Conservation (phyloP, 2,888 invertebrate species). For the Morpho achilles region DNA sequence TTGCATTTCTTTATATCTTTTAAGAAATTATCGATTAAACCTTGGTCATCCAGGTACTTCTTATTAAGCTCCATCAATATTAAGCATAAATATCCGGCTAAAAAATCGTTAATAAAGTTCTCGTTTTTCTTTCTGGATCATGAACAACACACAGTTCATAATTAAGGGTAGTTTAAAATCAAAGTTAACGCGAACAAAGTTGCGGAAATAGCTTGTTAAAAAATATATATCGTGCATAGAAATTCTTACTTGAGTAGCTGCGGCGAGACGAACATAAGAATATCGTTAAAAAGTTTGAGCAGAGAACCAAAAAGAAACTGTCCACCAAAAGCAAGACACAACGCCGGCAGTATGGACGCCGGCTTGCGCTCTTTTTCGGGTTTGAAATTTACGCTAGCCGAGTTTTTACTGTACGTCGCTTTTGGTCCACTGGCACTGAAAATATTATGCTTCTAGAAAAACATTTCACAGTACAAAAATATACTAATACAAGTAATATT, state of each 20-base stretch:
- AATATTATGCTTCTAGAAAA: neutral
- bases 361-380: constrained; percentile 82
- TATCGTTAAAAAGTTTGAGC: constrained; percentile 90
- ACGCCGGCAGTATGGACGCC: constrained; percentile 90
- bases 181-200: too few species aligned
- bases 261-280: constrained; percentile 93
- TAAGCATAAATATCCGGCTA: too few species aligned
- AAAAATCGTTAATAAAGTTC: too few species aligned
- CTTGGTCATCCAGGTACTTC: too few species aligned
- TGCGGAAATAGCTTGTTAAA: neutral
- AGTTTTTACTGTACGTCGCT: constrained; percentile 83
- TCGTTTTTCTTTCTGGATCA: too few species aligned
- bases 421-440: constrained; percentile 64
- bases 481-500: too few species aligned
- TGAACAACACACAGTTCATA: too few species aligned
- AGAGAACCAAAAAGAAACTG: constrained; percentile 92
- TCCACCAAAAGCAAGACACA: constrained; percentile 92
- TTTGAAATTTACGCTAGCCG: constrained; percentile 87
- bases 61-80: too few species aligned
- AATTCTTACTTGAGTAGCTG: constrained; percentile 87
- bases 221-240: neutral
- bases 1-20: too few species aligned
- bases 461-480: neutral
- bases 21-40: too few species aligned
- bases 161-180: too few species aligned